Evolutionary conservation across 2,888 invertebrate genomes (phyloP).

Genomic region (Morpho helenor): DNA sequence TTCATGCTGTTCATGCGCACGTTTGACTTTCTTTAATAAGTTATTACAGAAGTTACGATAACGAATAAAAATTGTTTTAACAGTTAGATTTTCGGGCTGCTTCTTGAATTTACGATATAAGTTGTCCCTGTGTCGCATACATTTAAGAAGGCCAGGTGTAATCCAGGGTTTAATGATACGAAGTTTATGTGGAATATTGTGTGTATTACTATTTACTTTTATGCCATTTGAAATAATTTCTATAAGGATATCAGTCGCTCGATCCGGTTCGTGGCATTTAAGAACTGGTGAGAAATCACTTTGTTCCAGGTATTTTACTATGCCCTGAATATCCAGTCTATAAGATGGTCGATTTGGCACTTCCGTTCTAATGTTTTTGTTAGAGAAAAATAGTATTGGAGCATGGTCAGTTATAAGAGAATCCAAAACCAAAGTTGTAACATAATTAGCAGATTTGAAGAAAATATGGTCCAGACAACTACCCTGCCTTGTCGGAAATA

Average conservation of each 20-base stretch:
- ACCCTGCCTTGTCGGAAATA: slow-evolving; percentile 17
- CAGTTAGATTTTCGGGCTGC: slow-evolving; percentile 13
- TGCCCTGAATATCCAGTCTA: too few relatives aligned
- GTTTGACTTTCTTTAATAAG: slow-evolving; percentile 27
- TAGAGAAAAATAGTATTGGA: too few relatives aligned
- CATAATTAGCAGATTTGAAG: slow-evolving; percentile 10
- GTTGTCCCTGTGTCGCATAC: too few relatives aligned
- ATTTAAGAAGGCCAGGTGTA: too few relatives aligned
- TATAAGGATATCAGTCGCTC: slow-evolving; percentile 11
- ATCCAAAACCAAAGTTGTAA: slow-evolving; percentile 1
- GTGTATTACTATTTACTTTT: not conserved
- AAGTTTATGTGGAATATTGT: slow-evolving; percentile 28
- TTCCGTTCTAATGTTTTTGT: too few relatives aligned
- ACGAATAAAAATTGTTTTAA: slow-evolving; percentile 22
- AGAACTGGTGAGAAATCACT: not conserved
- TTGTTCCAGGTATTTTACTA: not conserved
- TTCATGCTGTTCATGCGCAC: slow-evolving; percentile 15
- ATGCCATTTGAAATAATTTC: slow-evolving; percentile 11
- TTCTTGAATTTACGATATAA: not conserved
- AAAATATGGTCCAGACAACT: slow-evolving; percentile 28
- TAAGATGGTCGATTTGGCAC: too few relatives aligned
- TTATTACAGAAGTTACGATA: slow-evolving; percentile 31
- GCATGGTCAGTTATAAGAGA: not conserved
- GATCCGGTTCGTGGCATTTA: not conserved
- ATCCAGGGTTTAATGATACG: slow-evolving; percentile 7